A percentile compares a stretch with the other conserved stretches of the same genome.
These are phyloP conservation scores for Etheostoma nigrum DNA, from an alignment of 2,797 vertebrate genomes.

Conservation along the genomic window DNA sequence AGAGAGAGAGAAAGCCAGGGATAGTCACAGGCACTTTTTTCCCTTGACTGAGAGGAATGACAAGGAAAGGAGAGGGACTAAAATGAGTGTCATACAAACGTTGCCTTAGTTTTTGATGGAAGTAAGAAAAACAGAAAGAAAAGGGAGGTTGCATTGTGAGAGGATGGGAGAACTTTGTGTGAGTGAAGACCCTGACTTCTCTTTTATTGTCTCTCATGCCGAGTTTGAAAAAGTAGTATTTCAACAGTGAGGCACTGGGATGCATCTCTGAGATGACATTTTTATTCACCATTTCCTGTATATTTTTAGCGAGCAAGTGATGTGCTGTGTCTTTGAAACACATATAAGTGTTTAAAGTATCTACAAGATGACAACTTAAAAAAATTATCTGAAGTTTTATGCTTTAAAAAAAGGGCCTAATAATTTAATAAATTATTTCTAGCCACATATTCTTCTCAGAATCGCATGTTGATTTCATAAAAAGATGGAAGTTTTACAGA, in stretches of 20 bases:
- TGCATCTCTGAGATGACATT: constrained; percentile 47
- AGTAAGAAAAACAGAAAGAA: constrained; percentile 33
- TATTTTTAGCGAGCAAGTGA: constrained; percentile 57
- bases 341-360: constrained; percentile 36
- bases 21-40: constrained; percentile 60
- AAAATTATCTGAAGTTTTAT: constrained; percentile 26
- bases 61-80: constrained; percentile 54
- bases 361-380: constrained; percentile 37
- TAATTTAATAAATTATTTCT: constrained; percentile 14
- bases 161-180: constrained; percentile 51
- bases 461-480: neutral
- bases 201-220: constrained; percentile 63
- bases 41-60: constrained; percentile 58
- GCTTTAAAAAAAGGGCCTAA: constrained; percentile 15
- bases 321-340: constrained; percentile 42
- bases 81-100: constrained; percentile 53
- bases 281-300: constrained; percentile 41
- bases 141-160: constrained; percentile 19
- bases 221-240: constrained; percentile 49
- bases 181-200: constrained; percentile 42
- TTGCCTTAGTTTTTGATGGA: constrained; percentile 51
- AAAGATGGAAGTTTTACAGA: constrained; percentile 5
- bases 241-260: constrained; percentile 45
- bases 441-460: neutral
- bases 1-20: constrained; percentile 19